Evolutionary conservation across 2,113 vertebrate genomes (phyloP).

Genomic region (Neogobius melanostomus): DNA sequence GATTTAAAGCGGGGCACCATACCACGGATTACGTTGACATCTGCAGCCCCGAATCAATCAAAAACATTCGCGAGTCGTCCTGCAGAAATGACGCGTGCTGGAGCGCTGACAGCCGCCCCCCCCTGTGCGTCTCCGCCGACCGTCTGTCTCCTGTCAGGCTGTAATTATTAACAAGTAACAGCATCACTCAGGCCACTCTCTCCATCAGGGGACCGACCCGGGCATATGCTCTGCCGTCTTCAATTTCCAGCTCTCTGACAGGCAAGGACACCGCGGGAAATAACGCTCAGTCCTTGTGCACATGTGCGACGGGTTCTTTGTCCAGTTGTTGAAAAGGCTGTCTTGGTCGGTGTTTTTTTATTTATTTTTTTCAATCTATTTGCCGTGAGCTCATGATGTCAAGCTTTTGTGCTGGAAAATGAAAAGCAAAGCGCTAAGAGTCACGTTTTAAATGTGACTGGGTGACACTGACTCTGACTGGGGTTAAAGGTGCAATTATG

Average conservation of each 20-base stretch:
- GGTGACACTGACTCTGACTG: neutral
- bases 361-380: neutral
- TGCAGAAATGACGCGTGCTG: slow-evolving; percentile 7
- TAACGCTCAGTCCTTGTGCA: neutral
- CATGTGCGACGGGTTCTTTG: too few relatives aligned
- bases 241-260: slow-evolving; percentile 29
- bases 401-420: slow-evolving; percentile 20
- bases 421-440: slow-evolving; percentile 21
- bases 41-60: slow-evolving; percentile 2
- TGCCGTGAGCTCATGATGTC: slow-evolving; percentile 23
- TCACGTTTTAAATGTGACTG: neutral
- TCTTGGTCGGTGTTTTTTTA: too few relatives aligned
- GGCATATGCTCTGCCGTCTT: slow-evolving; percentile 52
- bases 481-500: neutral
- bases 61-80: slow-evolving; percentile 16
- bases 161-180: slow-evolving; percentile 46
- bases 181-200: slow-evolving; percentile 42
- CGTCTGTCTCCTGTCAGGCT: slow-evolving; percentile 43
- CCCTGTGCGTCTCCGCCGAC: slow-evolving; percentile 18
- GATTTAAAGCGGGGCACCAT: slow-evolving; percentile 1
- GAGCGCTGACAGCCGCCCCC: slow-evolving; percentile 22
- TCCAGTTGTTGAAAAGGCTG: too few relatives aligned
- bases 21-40: slow-evolving; percentile 19
- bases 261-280: slow-evolving; percentile 28
- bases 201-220: slow-evolving; percentile 21